A percentile compares a stretch with the other conserved stretches of the same genome.
Evolutionary conservation across 2,113 vertebrate genomes (phyloP).

Genomic region (Chaetodon trifascialis): DNA sequence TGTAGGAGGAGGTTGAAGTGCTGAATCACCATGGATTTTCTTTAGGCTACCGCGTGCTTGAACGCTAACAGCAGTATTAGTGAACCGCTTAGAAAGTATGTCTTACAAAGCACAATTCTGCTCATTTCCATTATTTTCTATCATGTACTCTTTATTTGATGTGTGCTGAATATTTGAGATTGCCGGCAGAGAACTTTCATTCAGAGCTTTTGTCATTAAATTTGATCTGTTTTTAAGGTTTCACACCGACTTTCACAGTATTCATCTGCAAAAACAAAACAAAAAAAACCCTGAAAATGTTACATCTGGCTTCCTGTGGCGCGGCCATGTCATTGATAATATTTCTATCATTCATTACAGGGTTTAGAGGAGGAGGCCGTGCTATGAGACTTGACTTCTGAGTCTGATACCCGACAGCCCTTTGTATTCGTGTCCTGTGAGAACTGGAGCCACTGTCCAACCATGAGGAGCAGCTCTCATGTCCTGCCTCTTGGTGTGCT

Average conservation of each 20-base stretch:
- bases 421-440: conserved; percentile 55
- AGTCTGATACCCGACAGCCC: conserved; percentile 49
- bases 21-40: background rate
- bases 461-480: conserved; percentile 81
- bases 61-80: background rate
- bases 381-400: conserved; percentile 77
- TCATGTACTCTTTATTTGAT: background rate
- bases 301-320: background rate
- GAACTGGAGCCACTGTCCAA: conserved; percentile 65
- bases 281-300: background rate
- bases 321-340: background rate
- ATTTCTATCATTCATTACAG: conserved; percentile 51
- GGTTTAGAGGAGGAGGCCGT: conserved; percentile 51
- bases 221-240: background rate
- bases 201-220: background rate
- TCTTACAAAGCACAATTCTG: background rate
- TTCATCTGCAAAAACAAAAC: background rate
- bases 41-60: background rate
- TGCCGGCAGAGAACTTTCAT: background rate
- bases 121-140: background rate
- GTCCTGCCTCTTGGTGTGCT: conserved; percentile 88
- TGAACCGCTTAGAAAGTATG: background rate
- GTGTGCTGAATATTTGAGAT: background rate
- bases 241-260: background rate
- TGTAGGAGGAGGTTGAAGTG: background rate